These are phyloP conservation scores for Chamaea fasciata DNA, from an alignment of 2,113 vertebrate genomes.

Conservation along the genomic window DNA sequence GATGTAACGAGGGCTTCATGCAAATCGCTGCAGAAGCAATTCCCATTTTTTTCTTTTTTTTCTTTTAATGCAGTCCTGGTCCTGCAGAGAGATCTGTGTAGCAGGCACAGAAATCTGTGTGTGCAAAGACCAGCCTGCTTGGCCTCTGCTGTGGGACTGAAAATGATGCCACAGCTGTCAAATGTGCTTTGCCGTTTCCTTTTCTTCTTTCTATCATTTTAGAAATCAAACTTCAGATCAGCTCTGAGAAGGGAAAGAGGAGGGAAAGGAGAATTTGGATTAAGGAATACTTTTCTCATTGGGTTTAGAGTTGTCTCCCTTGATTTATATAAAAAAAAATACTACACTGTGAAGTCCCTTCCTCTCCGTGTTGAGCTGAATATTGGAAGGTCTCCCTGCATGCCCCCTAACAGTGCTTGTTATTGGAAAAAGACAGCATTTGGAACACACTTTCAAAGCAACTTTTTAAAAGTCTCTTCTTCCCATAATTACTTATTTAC, in stretches of 20 bases:
- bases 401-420: neutral
- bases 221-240: conserved; percentile 29
- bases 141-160: neutral
- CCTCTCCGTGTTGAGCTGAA: neutral
- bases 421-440: neutral
- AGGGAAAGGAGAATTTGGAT: neutral
- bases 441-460: neutral
- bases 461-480: neutral
- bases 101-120: neutral
- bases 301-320: neutral
- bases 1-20: conserved; percentile 2
- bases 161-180: conserved; percentile 28
- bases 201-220: neutral
- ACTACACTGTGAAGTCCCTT: neutral
- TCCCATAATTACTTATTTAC: neutral
- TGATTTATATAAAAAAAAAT: neutral
- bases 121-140: neutral
- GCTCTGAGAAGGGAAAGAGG: neutral
- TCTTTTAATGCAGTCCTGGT: neutral
- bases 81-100: neutral
- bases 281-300: neutral
- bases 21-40: conserved; percentile 25
- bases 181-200: neutral
- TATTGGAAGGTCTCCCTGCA: neutral
- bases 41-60: neutral